Evolutionary conservation across 1,140 invertebrate genomes (phyloP), one percentile per base, ranked within the genome.

Genomic region (Oryctes rhinoceros): DNA sequence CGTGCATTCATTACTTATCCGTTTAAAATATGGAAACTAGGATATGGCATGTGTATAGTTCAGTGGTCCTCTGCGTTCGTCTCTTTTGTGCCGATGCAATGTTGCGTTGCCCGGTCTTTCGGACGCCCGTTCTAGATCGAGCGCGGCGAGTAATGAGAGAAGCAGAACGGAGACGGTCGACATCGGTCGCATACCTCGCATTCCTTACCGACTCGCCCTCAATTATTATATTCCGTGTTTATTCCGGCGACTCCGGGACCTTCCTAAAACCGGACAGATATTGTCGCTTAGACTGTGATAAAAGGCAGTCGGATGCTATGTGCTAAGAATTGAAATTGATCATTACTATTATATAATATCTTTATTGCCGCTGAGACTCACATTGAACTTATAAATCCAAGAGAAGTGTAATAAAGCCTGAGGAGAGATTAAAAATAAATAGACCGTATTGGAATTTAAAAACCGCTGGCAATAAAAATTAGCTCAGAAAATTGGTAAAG

Each of bases 211-310:
- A 78, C 76, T 79, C 82, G 79, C 78, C 78, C 81, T 59, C 81
- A 81, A 81, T 85, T 83, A 85, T 84, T 84, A 84, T 85, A 81
- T 83, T 83, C 84, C 83, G 84, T 84, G 83, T 85, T 84, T 85
- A 84, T 85, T 83, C 84, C 82, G 82, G 82, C 65, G 65, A 18
- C 65, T 79, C 81, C 80, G 80, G 75, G 35, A 78, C 80, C 80
- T 81, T 35, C 65, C 65, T 67, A 30, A 79, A 82, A 83, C 82
- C 80, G 83, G 83, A 83, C 82, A 81, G 83, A 83, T 84, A 84
- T 84, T 84, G 74, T 76, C 37, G 74, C 74, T 48, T 76, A 76
- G 37, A 48, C 35, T 76, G 44, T 76, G 74, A 76, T 76, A 48
- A 76, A 47, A 13, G 24, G 30, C 35, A 76, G 20, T 20, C 65